A percentile compares a stretch with the other conserved stretches of the same genome.
Conservation (phyloP, 2,113 vertebrate genomes). For the Solea solea region DNA sequence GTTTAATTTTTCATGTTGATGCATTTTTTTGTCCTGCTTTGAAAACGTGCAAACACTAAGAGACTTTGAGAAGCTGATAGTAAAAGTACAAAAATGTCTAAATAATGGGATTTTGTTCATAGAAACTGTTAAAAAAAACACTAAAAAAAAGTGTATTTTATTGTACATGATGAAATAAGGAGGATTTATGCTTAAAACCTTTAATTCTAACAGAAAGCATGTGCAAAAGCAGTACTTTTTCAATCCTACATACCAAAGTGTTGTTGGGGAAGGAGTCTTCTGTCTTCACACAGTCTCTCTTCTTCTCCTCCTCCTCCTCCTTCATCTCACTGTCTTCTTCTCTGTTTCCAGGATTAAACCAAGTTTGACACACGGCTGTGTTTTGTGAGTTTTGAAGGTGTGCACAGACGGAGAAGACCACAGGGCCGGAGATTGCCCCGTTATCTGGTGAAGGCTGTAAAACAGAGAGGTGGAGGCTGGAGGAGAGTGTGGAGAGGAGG, state of each 20-base stretch:
- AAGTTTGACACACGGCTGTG: not conserved
- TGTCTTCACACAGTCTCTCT: constrained; percentile 5
- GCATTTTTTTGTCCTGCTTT: too few relatives aligned
- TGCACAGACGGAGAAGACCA: constrained; percentile 2
- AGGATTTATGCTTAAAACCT: too few relatives aligned
- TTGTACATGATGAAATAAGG: too few relatives aligned
- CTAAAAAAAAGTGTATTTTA: too few relatives aligned
- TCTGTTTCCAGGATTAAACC: not conserved
- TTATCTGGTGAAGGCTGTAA: not conserved
- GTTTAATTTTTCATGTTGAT: too few relatives aligned
- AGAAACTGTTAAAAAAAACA: too few relatives aligned
- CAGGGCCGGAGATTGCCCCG: constrained; percentile 17
- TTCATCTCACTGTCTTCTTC: constrained; percentile 5
- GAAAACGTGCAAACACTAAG: too few relatives aligned
- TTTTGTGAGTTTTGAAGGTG: not conserved
- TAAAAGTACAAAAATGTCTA: too few relatives aligned
- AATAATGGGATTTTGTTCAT: too few relatives aligned
- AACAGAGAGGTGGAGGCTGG: constrained; percentile 32
- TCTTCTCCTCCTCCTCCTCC: not conserved
- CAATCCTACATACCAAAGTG: constrained; percentile 36
- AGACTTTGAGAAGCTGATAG: too few relatives aligned
- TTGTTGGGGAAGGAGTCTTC: not conserved
- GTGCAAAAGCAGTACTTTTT: not conserved
- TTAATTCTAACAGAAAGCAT: too few relatives aligned
- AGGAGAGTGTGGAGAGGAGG: constrained; percentile 32